Evolutionary conservation across 2,888 invertebrate genomes (phyloP), one percentile per base, ranked within the genome.

Genomic region (Atethmia centrago): DNA sequence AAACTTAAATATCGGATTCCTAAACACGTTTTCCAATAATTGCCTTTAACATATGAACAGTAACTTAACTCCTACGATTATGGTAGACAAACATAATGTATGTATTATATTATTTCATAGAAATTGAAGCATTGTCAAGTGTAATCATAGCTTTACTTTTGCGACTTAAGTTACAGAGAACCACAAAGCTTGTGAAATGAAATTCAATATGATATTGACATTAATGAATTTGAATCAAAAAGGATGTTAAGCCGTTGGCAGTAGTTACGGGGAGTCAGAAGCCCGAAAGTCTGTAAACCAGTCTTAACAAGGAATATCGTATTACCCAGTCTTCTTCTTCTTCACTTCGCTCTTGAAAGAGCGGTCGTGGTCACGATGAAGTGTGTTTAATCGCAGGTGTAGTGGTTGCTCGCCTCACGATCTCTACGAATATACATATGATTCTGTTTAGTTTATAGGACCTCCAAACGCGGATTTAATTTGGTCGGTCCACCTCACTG

Each of bases 21-120:
- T 58, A 73, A 53, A 31, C 56, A 56, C 51, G 53, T 73, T 66
- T 62, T 31, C 45, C 51, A 66, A 42, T 66, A 79, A 79, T 62
- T 72, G 9, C 36, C 45, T 56, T 56, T 66, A 47, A 40, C 55
- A 51, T 62, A 28, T 45, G 36, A 45, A 66, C n/a, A 1, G 31
- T 55, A 25, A 66, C n/a, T 16, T 45, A 56, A 56, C 56, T 49
- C 31, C n/a, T 36, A 40, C 12, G 28, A 71, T 40, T 19, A 49
- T 72, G 19, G 47, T 9, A 64, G 21, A 19, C n/a, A 49, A 56
- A 58, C 14, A 47, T 45, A 14, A 45, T 53, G 51, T 8, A 28
- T 21, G 19, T 21, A 21, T 45, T 21, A 68, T 55, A 51, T 63
- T 55, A 55, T 61, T 58, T 68, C 28, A 47, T 42, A 59, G 40